These are phyloP conservation scores for Drosophila hamatofila DNA, from an alignment of 2,888 invertebrate genomes.

Conservation along the genomic window DNA sequence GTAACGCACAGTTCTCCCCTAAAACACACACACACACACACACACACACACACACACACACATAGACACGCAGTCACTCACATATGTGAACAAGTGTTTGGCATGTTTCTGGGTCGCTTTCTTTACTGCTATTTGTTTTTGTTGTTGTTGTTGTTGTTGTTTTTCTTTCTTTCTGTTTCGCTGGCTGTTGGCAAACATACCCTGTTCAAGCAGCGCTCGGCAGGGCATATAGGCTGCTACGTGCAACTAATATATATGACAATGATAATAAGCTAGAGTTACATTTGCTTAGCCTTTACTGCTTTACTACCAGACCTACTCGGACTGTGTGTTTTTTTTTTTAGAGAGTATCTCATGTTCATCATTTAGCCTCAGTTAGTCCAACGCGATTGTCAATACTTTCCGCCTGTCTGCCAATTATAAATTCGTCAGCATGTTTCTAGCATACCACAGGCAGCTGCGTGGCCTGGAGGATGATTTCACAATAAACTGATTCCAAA, in stretches of 20 bases:
- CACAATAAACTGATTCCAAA: slow-evolving; percentile 41
- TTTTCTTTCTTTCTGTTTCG: not conserved
- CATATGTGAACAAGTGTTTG: slow-evolving; percentile 33
- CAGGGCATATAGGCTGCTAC: not conserved
- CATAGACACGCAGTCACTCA: not conserved
- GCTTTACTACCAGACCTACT: too few relatives aligned
- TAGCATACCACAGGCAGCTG: slow-evolving; percentile 6
- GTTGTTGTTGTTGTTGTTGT: not conserved
- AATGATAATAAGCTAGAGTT: too few relatives aligned
- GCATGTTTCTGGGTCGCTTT: slow-evolving; percentile 29
- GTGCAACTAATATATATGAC: too few relatives aligned
- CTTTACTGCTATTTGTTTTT: slow-evolving; percentile 21
- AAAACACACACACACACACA: not conserved
- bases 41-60: slow-evolving; percentile 15
- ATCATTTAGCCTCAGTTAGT: not conserved
- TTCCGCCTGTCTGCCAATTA: slow-evolving; percentile 37
- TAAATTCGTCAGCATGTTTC: slow-evolving; percentile 42
- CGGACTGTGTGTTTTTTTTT: not conserved
- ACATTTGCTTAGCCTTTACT: too few relatives aligned
- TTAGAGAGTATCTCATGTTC: not conserved
- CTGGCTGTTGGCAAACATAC: slow-evolving; percentile 24
- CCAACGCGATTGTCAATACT: not conserved
- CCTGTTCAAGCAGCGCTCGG: not conserved
- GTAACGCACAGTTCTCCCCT: slow-evolving; percentile 3
- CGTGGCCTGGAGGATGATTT: slow-evolving; percentile 24